Evolutionary conservation across 2,797 vertebrate genomes (phyloP).

Genomic region (Dipus sagitta): DNA sequence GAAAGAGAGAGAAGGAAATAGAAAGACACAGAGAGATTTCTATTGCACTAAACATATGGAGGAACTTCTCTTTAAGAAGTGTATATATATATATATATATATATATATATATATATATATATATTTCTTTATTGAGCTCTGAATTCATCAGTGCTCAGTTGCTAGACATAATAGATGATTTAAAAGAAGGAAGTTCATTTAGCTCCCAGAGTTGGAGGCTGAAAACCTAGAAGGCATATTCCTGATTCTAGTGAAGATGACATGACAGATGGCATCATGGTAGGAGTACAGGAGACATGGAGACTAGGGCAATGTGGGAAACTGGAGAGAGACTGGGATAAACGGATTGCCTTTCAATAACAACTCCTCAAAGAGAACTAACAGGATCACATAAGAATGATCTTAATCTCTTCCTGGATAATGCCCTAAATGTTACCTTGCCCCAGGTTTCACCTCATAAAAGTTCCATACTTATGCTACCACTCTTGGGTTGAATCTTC

Average conservation of each 20-base stretch:
- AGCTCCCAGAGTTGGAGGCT: neutral
- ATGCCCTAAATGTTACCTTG: neutral
- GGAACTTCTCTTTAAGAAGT: neutral
- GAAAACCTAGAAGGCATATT: neutral
- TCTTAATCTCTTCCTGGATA: too few species aligned
- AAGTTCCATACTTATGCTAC: too few species aligned
- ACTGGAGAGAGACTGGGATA: too few species aligned
- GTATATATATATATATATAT: neutral
- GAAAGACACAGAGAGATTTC: neutral
- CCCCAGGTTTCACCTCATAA: too few species aligned
- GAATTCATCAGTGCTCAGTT: neutral
- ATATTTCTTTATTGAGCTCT: neutral
- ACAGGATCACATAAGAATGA: too few species aligned
- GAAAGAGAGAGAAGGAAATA: too few species aligned
- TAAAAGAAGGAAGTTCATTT: neutral
- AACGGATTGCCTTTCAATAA: too few species aligned
- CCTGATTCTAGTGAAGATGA: neutral
- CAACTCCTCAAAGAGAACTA: neutral
- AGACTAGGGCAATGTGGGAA: neutral
- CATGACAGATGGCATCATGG: neutral
- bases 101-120: neutral
- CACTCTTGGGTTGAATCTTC: too few species aligned
- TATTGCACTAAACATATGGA: neutral
- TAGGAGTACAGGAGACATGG: too few species aligned
- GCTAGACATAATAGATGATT: neutral